phyloP scores from a whole-genome alignment of 23 tunicate species.

The Halocynthia roretzi region DNA sequence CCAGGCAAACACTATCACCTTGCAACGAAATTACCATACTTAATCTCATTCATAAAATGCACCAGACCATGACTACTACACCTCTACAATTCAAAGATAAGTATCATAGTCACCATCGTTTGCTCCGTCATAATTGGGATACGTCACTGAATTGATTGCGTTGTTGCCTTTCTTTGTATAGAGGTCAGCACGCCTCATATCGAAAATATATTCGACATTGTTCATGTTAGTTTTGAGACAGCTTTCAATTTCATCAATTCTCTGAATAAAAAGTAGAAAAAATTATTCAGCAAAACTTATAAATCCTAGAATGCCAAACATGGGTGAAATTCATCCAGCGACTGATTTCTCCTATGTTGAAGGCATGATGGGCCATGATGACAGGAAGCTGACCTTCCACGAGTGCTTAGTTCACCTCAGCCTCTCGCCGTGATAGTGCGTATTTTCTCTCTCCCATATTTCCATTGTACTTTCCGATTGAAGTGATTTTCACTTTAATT shows the following conservation, averaged over 20 bases:
- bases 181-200: constrained; percentile 7
- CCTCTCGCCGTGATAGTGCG: too few relatives aligned
- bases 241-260: background rate
- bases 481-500: too few relatives aligned
- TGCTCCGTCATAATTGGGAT: background rate
- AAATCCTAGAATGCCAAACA: background rate
- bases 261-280: background rate
- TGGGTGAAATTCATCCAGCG: background rate
- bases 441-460: too few relatives aligned
- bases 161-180: constrained; percentile 6
- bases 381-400: too few relatives aligned
- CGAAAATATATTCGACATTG: constrained; percentile 5
- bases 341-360: background rate
- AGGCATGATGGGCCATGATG: too few relatives aligned
- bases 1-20: too few relatives aligned
- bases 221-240: background rate
- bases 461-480: too few relatives aligned
- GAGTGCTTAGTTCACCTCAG: too few relatives aligned
- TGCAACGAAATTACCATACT: too few relatives aligned
- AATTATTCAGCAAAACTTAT: background rate
- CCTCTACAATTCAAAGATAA: too few relatives aligned
- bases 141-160: constrained; percentile 19
- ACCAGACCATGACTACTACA: too few relatives aligned
- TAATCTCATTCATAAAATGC: too few relatives aligned
- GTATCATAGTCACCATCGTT: constrained; percentile 26